Evolutionary conservation across 1,140 invertebrate species (phyloP), one percentile per base, ranked within the genome.

Genomic region (Zaprionus vittiger): DNA sequence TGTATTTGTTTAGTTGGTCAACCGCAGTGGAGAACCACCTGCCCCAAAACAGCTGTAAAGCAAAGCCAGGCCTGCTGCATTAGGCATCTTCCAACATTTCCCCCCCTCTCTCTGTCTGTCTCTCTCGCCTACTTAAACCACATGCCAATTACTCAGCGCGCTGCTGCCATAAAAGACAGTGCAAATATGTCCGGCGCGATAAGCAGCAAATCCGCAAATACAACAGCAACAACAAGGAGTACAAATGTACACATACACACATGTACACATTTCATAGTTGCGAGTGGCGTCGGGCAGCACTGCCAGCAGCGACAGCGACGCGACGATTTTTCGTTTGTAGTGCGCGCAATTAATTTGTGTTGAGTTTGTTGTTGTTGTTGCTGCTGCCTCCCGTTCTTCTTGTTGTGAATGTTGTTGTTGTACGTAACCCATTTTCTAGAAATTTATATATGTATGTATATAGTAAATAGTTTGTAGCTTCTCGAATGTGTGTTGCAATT

Each of bases 341-440:
- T 71, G 80, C 77, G 82, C 66, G 72, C 78, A 80, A 83, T 83
- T 83, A 84, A 80, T 77, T 84, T 80, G 81, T 77, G 57, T 66
- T 77, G 65, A 73, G 62, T 67, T 70, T 63, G 66, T 57, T 54
- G 47, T 63, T 71, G 60, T 37, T 64, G 20, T 54, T 61, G 61
- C 62, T 75, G 34, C 57, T 64, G 38, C 37, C 6, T 47, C 17
- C 63, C 57, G 52, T 57, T 71, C 52, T 57, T 63, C 17, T 65
- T 60, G 61, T 69, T 75, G 34, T 70, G 57, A 54, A 47, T 44
- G 34, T 60, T 65, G 61, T 47, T 56, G 41, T 73, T 54, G 65
- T 52, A 76, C 22, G 67, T 77, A 77, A 77, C 73, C 60, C 73
- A 72, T 73, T 77, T 77, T 66, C 61, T 66, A 77, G 62, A 77